Evolutionary conservation across 2,888 invertebrate species (phyloP), one percentile per base, ranked within the genome.

Genomic region (Sesia apiformis): DNA sequence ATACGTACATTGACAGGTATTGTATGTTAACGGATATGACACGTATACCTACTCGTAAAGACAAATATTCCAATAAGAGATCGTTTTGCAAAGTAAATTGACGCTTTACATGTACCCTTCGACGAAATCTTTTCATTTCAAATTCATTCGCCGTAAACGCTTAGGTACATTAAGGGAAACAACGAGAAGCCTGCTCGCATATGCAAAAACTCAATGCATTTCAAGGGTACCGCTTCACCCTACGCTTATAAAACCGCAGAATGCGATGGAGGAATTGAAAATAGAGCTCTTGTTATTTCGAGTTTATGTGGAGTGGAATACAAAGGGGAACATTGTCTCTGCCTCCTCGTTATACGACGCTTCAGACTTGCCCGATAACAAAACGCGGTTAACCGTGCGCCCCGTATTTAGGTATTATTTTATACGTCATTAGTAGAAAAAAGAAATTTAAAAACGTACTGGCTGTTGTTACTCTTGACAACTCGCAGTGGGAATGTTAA

Each of bases 201-300:
- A 77, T 80, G 78, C 77, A 76, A 76, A 76, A 78, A 74, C 66
- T 74, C 71, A 73, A 75, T 78, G 77, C 76, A 77, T 75, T 78
- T 78, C 68, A 74, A 79, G 78, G 76, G 74, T 71, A 62, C 57
- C 58, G 53, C 55, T 60, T 60, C 58, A 61, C 71, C 73, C 72
- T 71, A 67, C 67, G 72, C 72, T 74, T 74, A 74, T 71, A 66
- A 62, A 74, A 75, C 80, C 79, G 62, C 78, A 64, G 72, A 74
- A 74, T 60, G 69, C 76, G 69, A 74, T 79, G 70, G 75, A 81
- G 76, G 81, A 85, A 86, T 85, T 84, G 84, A 86, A 86, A 87
- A 84, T 86, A 84, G 85, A 78, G 78, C 81, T 81, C 86, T 87
- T 87, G 86, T 88, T 88, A 88, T 88, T 85, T 86, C 75, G 76